Evolutionary conservation across 92 coral and sea anemone genomes (phyloP), one percentile per base, ranked within the genome.

Genomic region (Micromussa lordhowensis): DNA sequence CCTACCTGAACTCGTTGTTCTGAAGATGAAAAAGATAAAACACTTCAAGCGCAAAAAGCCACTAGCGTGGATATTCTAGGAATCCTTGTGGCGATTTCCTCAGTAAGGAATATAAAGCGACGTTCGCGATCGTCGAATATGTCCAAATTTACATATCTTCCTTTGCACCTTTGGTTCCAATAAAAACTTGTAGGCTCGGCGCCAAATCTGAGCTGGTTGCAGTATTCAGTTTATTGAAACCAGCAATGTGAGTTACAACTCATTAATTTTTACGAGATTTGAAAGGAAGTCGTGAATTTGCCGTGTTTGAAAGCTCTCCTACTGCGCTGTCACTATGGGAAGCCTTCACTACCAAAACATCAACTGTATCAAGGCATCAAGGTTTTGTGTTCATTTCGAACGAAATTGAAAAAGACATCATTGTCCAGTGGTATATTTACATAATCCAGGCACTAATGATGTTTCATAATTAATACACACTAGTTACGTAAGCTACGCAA

Each of bases 201-300:
- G 89, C 89, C 78, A 86, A 21, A 29, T 21, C 10, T 4, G 28
- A 49, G 49, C 89, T 36, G 89, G 89, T 86, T 86, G 89, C 66
- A 44, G 89, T 86, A 77, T 86, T 86, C 66, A 86, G 29, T 48
- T 48, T 44, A 8, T 16, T 77, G 3, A 51, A 48, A 22, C 35
- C 34, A 77, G 35, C 64, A 4, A 77, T 51, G 21, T 17, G 28
- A 34, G 3, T 48, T 24, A 40, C 58, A 29, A 16, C 83, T 86
- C 75, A 86, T 77, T 78, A 86, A 86, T 77, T 77, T 77, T 86
- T 40, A 77, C 83, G 77, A 77, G 53, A 49, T 31, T 49, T 73
- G 78, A 35, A 36, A 24, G 18, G 18, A 22, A 57, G 80, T 13
- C n/a, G 21, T 30, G 6, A 31, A 22, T 22, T 5, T 4, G 35